phyloP scores from a whole-genome alignment of 2,888 invertebrate genomes.

The Tenthredo notha region DNA sequence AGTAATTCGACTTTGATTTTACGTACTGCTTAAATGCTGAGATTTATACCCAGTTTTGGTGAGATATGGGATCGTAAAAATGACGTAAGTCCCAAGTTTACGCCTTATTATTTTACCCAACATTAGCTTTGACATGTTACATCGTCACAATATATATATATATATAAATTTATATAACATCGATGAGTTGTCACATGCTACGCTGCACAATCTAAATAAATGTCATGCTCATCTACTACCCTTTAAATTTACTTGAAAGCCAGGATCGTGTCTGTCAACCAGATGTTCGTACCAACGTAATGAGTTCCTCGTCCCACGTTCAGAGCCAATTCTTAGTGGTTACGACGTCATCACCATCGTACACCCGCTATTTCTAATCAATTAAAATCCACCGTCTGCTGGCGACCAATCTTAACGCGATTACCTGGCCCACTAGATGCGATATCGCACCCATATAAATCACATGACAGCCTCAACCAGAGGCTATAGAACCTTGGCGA shows the following conservation, averaged over 20 bases:
- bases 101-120: background rate
- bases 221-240: background rate
- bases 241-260: background rate
- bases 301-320: background rate
- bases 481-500: constrained; percentile 56
- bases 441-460: constrained; percentile 75
- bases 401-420: constrained; percentile 70
- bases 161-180: background rate
- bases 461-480: constrained; percentile 67
- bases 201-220: background rate
- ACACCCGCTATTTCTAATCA: constrained; percentile 69
- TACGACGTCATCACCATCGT: constrained; percentile 11
- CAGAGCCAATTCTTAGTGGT: constrained; percentile 8
- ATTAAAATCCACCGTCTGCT: constrained; percentile 65
- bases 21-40: no score
- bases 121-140: background rate
- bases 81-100: background rate
- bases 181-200: background rate
- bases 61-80: background rate
- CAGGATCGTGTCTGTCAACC: background rate
- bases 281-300: constrained; percentile 1
- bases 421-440: constrained; percentile 70
- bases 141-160: background rate
- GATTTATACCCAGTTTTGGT: background rate
- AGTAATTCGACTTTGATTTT: no score